Base-by-base conservation (phyloP, 1,140 invertebrate species). In the Scaptomyza hsui region DNA sequence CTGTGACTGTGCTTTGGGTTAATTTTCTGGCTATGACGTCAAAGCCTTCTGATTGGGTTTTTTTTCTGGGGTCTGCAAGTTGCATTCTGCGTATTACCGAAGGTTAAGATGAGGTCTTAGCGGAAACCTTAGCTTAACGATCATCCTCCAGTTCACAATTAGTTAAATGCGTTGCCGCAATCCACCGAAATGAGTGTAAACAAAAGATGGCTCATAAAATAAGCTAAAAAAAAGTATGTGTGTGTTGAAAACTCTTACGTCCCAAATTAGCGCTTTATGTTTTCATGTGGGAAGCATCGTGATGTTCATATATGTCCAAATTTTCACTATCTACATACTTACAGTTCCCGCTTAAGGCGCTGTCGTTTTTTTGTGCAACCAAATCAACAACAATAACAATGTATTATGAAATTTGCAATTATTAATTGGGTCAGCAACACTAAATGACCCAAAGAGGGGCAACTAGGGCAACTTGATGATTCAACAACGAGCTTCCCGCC, bases 341-440 rank as follows among this genome's bases (percentile, higher is more conserved):
- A 45, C 44, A 82, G 59, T 85, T 85, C 78, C 81, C 81, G 63
- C 61, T 72, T 86, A 86, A 85, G 80, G 76, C 57, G 47, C 29
- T 62, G 56, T 37, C 18, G 16, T 5, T 57, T 39, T 80, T 77
- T 61, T 72, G 72, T 59, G 32, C 32, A 37, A 37, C 32, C 12
- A 10, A 35, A 72, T 71, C 48, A 41, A 6, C 44, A 44, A 15
- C 5, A 3, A 21, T 18, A 42, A 48, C 32, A 37, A 47, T 12
- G 7, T 64, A 62, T 83, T 83, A 72, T 80, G 80, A 65, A 83
- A 83, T 80, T 71, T 64, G 79, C 79, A 83, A 78, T 83, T 77
- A 86, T 71, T 79, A 86, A 86, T 86, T 86, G 82, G 81, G 81
- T 86, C 81, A 86, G 41, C 48, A 71, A 69, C 42, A 59, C 57